Evolutionary conservation across 1,140 invertebrate genomes (phyloP).

Genomic region (Dreissena polymorpha): DNA sequence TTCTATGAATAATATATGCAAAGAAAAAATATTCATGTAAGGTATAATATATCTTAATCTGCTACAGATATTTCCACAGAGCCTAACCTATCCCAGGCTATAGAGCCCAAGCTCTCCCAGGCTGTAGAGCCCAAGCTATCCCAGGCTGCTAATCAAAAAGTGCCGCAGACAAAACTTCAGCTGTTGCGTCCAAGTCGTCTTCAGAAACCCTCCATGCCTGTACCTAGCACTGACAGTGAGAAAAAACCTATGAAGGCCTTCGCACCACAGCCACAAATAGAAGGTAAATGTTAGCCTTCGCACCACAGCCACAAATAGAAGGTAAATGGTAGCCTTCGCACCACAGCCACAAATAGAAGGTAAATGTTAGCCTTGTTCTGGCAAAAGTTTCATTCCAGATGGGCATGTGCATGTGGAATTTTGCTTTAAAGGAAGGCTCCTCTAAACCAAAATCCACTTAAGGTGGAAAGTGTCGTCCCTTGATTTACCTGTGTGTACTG

Average conservation of each 20-base stretch:
- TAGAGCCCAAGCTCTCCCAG: too few relatives aligned
- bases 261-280: neutral
- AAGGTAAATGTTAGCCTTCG: neutral
- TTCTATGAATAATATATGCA: too few relatives aligned
- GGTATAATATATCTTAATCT: too few relatives aligned
- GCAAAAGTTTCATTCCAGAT: too few relatives aligned
- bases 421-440: too few relatives aligned
- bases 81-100: neutral
- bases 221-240: neutral
- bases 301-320: neutral
- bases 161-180: conserved; percentile 41
- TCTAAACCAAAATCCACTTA: too few relatives aligned
- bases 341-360: neutral
- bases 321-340: conserved; percentile 33
- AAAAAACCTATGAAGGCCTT: conserved; percentile 52
- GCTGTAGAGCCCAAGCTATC: neutral
- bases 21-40: too few relatives aligned
- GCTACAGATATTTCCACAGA: too few relatives aligned
- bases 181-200: conserved; percentile 21
- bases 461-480: too few relatives aligned
- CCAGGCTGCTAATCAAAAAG: neutral
- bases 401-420: too few relatives aligned
- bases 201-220: conserved; percentile 12
- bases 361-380: too few relatives aligned
- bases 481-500: too few relatives aligned